A percentile compares a stretch with the other conserved stretches of the same genome.
phyloP scores from a whole-genome alignment of 64 coral and sea anemone genomes.

The Actinia equina region DNA sequence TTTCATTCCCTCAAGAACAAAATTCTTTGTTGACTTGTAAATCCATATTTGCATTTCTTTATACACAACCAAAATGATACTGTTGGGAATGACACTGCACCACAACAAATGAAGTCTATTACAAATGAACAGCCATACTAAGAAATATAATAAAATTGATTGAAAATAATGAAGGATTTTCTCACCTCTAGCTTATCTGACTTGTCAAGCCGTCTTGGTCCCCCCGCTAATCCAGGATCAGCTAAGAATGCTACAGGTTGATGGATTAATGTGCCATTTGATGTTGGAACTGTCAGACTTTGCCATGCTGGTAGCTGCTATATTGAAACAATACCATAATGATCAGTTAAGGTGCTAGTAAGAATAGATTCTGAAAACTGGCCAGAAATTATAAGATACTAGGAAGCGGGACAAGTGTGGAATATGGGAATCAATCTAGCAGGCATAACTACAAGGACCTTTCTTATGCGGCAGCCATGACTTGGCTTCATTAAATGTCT shows the following conservation, averaged over 20 bases:
- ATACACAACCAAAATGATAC: too few species aligned
- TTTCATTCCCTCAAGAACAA: too few species aligned
- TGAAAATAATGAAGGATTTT: neutral
- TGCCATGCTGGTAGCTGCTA: slow-evolving; percentile 75
- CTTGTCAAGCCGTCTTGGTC: slow-evolving; percentile 83
- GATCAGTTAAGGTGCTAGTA: neutral
- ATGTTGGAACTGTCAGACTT: slow-evolving; percentile 58
- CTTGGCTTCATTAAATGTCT: too few species aligned
- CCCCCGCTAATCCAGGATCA: slow-evolving; percentile 51
- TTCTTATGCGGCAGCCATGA: too few species aligned
- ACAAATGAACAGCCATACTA: neutral
- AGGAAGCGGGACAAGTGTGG: too few species aligned
- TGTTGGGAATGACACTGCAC: too few species aligned
- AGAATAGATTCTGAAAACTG: neutral
- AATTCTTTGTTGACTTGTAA: too few species aligned
- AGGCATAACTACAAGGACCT: too few species aligned
- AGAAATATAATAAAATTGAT: neutral
- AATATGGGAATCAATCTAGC: too few species aligned
- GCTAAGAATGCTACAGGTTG: slow-evolving; percentile 81
- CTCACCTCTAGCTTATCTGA: slow-evolving; percentile 88
- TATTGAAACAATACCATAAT: neutral
- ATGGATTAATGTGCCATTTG: slow-evolving; percentile 81
- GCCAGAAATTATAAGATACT: neutral
- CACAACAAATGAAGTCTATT: too few species aligned
- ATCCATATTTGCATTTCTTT: too few species aligned